A percentile compares a stretch with the other conserved stretches of the same genome.
Conservation (phyloP, 2,113 vertebrate species). For the Pogonocichla stellata region DNA sequence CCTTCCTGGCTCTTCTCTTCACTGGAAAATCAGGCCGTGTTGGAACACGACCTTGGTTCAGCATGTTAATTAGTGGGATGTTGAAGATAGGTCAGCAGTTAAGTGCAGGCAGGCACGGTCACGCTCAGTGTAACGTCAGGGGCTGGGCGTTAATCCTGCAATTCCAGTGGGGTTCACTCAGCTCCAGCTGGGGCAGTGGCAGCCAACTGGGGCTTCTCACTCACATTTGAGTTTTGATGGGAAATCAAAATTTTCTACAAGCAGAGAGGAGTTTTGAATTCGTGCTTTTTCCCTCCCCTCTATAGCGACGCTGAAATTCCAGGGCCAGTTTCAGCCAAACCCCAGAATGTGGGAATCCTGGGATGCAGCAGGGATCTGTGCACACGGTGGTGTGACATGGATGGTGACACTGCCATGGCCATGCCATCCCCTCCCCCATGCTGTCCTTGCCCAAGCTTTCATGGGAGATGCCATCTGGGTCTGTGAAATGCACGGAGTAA, state of each 20-base stretch:
- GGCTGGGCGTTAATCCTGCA: background rate
- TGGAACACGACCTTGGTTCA: conserved; percentile 37
- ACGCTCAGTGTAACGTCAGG: background rate
- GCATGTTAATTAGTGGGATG: conserved; percentile 30
- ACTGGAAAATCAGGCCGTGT: background rate
- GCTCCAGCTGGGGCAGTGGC: background rate
- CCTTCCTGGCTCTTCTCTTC: background rate
- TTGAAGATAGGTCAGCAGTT: conserved; percentile 60
- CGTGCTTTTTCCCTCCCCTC: too few species aligned
- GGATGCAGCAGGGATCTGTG: fast-evolving
- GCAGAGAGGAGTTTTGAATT: background rate
- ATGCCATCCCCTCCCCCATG: background rate
- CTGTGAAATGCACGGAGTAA: fast-evolving
- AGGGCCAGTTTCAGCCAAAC: background rate
- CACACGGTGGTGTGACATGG: fast-evolving
- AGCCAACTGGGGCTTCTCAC: background rate
- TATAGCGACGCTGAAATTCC: background rate
- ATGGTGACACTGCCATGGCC: background rate
- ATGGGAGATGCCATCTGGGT: background rate
- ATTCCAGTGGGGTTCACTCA: background rate
- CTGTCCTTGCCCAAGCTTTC: background rate
- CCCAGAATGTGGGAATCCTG: background rate
- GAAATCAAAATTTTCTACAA: background rate
- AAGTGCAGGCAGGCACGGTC: conserved; percentile 27
- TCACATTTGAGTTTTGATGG: background rate